Percentiles rank a stretch among this genome's conserved stretches.
These are phyloP conservation scores for Caerostris darwini DNA, from an alignment of 1,140 invertebrate species.

Conservation along the genomic window DNA sequence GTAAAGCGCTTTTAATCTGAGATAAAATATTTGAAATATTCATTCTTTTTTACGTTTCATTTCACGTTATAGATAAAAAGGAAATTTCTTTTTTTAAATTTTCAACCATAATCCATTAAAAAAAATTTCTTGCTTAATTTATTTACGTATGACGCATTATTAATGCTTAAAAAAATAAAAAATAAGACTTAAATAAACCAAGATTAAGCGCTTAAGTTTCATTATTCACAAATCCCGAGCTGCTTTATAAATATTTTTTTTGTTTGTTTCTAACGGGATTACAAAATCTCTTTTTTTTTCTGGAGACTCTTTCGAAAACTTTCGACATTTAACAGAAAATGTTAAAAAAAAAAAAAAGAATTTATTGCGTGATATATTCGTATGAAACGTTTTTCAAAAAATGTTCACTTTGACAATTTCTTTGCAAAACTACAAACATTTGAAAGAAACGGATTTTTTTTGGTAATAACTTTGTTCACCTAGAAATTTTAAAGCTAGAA, in stretches of 20 bases:
- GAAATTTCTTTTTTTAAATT: not conserved
- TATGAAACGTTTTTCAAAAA: too few species aligned
- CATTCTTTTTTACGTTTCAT: not conserved
- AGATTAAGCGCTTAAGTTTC: conserved; percentile 3
- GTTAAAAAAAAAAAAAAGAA: not conserved
- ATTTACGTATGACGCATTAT: not conserved
- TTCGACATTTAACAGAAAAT: not conserved
- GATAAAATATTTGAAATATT: not conserved
- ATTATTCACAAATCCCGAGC: not conserved
- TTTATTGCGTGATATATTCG: not conserved
- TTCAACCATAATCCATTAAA: not conserved
- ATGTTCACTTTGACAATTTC: too few species aligned
- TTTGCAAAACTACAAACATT: too few species aligned
- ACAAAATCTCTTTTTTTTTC: not conserved
- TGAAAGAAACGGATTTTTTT: too few species aligned
- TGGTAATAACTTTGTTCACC: too few species aligned
- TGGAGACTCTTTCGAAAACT: not conserved
- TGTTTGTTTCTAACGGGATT: not conserved
- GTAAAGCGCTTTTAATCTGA: too few species aligned
- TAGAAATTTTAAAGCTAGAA: too few species aligned
- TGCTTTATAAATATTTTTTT: not conserved
- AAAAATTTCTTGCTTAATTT: not conserved
- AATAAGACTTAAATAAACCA: not conserved
- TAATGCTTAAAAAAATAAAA: not conserved
- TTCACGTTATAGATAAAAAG: not conserved